Conservation (phyloP, 2,797 vertebrate genomes). For the Oophaga sylvatica region DNA sequence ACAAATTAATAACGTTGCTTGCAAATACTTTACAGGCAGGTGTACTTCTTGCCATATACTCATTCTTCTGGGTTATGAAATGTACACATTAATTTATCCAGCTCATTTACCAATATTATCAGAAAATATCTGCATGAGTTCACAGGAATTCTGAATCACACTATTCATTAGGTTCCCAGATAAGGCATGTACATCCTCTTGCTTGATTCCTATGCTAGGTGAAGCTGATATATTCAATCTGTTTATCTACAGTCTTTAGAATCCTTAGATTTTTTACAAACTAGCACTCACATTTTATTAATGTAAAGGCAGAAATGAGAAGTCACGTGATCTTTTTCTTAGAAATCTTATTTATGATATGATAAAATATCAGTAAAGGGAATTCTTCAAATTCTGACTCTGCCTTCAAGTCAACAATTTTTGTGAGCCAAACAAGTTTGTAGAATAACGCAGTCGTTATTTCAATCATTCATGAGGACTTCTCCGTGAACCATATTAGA, state of each 20-base stretch:
- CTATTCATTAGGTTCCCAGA: background rate
- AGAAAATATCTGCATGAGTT: background rate
- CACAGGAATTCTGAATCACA: background rate
- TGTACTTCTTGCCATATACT: background rate
- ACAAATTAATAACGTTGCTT: background rate
- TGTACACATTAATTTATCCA: constrained; percentile 19
- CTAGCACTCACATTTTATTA: too few species aligned
- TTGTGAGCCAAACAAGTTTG: background rate
- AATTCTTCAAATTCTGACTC: background rate
- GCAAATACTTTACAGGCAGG: background rate
- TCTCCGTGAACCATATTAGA: too few species aligned
- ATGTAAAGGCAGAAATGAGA: background rate
- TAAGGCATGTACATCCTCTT: background rate
- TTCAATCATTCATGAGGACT: background rate
- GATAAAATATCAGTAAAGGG: background rate
- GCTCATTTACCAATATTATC: constrained; percentile 8
- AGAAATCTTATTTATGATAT: background rate
- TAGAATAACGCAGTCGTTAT: background rate
- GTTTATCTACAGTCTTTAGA: too few species aligned
- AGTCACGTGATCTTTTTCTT: background rate
- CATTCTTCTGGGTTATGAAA: background rate
- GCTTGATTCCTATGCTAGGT: background rate
- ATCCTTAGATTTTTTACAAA: too few species aligned
- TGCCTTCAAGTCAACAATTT: background rate
- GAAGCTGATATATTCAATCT: background rate